A percentile compares a stretch with the other conserved stretches of the same genome.
Conservation (phyloP, 2,888 invertebrate species). For the Alviniconcha strummeri region DNA sequence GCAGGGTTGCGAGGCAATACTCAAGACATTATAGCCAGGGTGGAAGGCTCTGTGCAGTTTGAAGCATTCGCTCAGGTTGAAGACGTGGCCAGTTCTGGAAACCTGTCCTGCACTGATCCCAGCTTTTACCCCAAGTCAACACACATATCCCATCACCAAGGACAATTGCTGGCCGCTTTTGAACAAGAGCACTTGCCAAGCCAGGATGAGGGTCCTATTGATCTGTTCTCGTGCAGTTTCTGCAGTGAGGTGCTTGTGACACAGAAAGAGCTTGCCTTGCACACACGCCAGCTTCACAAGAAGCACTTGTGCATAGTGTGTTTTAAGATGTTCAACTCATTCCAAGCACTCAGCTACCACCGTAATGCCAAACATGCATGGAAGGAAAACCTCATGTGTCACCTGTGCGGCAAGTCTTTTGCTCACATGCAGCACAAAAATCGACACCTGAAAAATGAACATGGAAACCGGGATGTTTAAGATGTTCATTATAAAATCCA, state of each 20-base stretch:
- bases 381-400: slow-evolving; percentile 1
- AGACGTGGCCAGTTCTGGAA: background rate
- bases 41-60: slow-evolving; percentile 12
- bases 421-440: slow-evolving; percentile 25
- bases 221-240: background rate
- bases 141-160: no score
- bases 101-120: no score
- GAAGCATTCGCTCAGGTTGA: background rate
- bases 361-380: slow-evolving; percentile 21
- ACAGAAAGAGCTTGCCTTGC: background rate
- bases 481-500: background rate
- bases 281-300: background rate
- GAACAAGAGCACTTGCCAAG: no score
- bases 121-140: no score
- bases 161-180: no score
- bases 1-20: background rate
- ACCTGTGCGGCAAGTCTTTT: slow-evolving; percentile 6
- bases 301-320: slow-evolving; percentile 6
- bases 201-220: background rate
- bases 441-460: background rate
- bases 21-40: background rate
- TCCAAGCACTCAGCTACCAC: slow-evolving; percentile 16
- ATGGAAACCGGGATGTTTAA: background rate
- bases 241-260: background rate
- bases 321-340: slow-evolving; percentile 11